These are phyloP conservation scores for Sebastes itinus DNA, from an alignment of 2,797 vertebrate species.

Conservation along the genomic window DNA sequence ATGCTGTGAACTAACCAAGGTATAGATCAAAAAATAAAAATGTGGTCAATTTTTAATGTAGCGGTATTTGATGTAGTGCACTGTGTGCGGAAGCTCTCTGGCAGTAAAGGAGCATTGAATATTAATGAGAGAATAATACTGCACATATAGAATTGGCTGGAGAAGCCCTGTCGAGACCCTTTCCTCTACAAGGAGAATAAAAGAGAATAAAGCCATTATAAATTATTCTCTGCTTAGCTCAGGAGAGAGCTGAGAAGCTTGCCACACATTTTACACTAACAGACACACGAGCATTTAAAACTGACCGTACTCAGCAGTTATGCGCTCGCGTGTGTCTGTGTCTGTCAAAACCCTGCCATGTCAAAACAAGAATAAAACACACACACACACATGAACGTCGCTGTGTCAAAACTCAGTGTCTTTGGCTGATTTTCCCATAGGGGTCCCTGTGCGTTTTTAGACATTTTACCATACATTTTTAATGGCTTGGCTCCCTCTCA, in stretches of 20 bases:
- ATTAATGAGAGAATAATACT: slow-evolving; percentile 74
- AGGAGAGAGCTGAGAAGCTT: background rate
- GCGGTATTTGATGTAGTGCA: slow-evolving; percentile 60
- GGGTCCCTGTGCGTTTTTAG: slow-evolving; percentile 44
- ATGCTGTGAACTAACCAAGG: slow-evolving; percentile 16
- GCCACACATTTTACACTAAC: slow-evolving; percentile 21
- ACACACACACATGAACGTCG: background rate
- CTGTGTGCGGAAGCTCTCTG: slow-evolving; percentile 58
- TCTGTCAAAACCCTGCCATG: slow-evolving; percentile 18
- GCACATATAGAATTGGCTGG: slow-evolving; percentile 59
- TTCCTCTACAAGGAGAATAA: slow-evolving; percentile 45
- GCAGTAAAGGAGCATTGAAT: slow-evolving; percentile 70
- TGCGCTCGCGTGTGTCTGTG: slow-evolving; percentile 8
- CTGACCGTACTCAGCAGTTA: slow-evolving; percentile 32
- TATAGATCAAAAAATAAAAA: slow-evolving; percentile 60
- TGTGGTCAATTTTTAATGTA: slow-evolving; percentile 68
- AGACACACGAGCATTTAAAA: slow-evolving; percentile 14
- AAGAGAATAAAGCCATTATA: slow-evolving; percentile 55
- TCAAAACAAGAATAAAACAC: slow-evolving; percentile 42
- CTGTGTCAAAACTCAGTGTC: slow-evolving; percentile 37
- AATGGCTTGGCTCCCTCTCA: slow-evolving; percentile 61
- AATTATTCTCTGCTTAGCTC: slow-evolving; percentile 64
- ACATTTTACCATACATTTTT: slow-evolving; percentile 74
- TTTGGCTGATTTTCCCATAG: slow-evolving; percentile 45
- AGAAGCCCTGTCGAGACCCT: slow-evolving; percentile 64